phyloP scores from a whole-genome alignment of 1,140 invertebrate species.

The Ctenoplectra terminalis region DNA sequence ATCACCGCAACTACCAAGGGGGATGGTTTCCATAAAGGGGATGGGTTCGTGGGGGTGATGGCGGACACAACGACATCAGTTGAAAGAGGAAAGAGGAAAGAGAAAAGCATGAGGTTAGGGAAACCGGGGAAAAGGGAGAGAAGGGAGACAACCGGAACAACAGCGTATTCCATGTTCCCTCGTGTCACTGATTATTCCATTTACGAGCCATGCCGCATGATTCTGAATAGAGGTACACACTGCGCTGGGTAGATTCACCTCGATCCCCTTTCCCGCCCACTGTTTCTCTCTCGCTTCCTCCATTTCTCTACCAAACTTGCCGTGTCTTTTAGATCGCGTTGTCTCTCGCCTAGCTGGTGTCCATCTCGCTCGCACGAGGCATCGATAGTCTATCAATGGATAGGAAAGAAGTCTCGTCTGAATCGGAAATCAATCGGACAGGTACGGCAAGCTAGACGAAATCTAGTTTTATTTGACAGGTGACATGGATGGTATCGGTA shows the following conservation, averaged over 20 bases:
- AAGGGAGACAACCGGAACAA: conserved; percentile 62
- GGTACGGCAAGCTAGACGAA: background rate
- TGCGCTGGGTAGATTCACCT: conserved; percentile 50
- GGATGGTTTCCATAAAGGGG: conserved; percentile 68
- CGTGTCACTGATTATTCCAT: conserved; percentile 81
- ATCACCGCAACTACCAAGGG: conserved; percentile 74
- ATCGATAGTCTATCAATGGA: conserved; percentile 9
- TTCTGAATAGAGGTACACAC: conserved; percentile 76
- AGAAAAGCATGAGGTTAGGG: conserved; percentile 55
- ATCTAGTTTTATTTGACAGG: conserved; percentile 29
- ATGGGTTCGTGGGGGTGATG: conserved; percentile 3
- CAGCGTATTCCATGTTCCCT: conserved; percentile 73
- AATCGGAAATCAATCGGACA: conserved; percentile 67
- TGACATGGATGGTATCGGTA: background rate
- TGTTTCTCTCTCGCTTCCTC: conserved; percentile 25
- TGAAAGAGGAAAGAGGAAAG: conserved; percentile 47
- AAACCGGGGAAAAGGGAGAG: conserved; percentile 55
- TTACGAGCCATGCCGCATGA: conserved; percentile 75
- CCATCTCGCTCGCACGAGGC: conserved; percentile 31
- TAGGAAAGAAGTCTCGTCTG: conserved; percentile 43
- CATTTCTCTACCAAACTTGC: background rate
- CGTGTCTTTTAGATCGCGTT: conserved; percentile 1
- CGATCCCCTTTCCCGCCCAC: conserved; percentile 47
- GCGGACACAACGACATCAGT: conserved; percentile 30
- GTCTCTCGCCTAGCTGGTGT: background rate